Evolutionary conservation across 2,888 invertebrate species (phyloP), one percentile per base, ranked within the genome.

Genomic region (Drosophila mulleri): DNA sequence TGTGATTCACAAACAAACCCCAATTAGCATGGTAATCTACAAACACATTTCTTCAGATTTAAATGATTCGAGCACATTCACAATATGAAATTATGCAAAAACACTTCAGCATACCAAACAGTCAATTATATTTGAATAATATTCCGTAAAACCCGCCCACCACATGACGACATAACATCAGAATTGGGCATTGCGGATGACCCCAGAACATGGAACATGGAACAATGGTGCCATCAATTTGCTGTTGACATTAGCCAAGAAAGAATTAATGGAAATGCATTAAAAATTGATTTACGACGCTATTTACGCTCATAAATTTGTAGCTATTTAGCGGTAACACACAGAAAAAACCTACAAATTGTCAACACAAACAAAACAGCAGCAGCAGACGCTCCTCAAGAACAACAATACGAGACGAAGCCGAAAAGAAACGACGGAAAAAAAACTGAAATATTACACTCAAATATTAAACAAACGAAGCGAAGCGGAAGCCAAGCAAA

Each of bases 291-390:
- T 87, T 89, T 90, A 90, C 87, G 72, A 71, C 41, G 57, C 75
- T 73, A 77, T 83, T 77, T 83, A 88, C 89, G 84, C 74, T 87
- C 86, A 87, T 87, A 87, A 87, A 87, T 87, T 87, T 87, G 86
- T 90, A 89, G 84, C 90, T 87, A 90, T 90, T 87, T 90, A 90
- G 89, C 90, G 88, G 89, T 87, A 73, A 47, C 77, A 74, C 80
- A 75, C 84, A 70, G 45, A 45, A 66, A 77, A 66, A 69, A 78
- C 67, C 82, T 85, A 89, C 88, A 85, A 85, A 85, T 85, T 85
- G 90, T 83, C 83, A 80, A 72, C 73, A 80, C 72, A 80, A 72
- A 68, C 70, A 61, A 64, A 72, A 69, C 70, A 70, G 29, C 59
- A 70, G 29, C 59, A 70, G 39, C 62, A 61, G 78, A 61, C 61